phyloP scores from a whole-genome alignment of 2,113 vertebrate genomes.

The Syrrhaptes paradoxus region DNA sequence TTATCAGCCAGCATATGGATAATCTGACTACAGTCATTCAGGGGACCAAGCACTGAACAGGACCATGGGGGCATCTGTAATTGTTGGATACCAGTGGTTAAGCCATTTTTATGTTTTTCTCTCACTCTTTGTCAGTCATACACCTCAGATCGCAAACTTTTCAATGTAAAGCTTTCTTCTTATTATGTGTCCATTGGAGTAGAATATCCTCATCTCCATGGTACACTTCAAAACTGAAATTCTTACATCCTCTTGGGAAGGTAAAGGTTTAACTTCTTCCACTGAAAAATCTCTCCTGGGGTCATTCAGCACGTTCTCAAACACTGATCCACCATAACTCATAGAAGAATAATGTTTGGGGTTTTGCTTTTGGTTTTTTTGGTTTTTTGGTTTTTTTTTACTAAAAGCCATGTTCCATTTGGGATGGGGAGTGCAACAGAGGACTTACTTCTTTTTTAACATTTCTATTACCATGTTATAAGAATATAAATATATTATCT shows the following conservation, averaged over 20 bases:
- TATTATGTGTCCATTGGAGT: neutral
- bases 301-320: neutral
- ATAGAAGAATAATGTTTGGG: neutral
- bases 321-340: neutral
- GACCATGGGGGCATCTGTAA: neutral
- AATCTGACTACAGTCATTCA: neutral
- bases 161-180: neutral
- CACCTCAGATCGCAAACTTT: neutral
- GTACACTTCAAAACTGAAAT: neutral
- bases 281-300: neutral
- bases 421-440: neutral
- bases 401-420: neutral
- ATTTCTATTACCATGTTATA: neutral
- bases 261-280: neutral
- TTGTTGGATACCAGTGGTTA: neutral
- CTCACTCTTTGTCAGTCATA: neutral
- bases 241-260: neutral
- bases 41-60: neutral
- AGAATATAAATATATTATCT: neutral
- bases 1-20: rapidly evolving
- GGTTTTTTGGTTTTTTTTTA: neutral
- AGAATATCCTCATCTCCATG: neutral
- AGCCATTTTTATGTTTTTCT: neutral
- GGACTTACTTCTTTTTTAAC: neutral
- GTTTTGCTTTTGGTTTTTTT: rapidly evolving